Base-by-base conservation (phyloP, 2,797 vertebrate genomes). In the Bradypus variegatus region DNA sequence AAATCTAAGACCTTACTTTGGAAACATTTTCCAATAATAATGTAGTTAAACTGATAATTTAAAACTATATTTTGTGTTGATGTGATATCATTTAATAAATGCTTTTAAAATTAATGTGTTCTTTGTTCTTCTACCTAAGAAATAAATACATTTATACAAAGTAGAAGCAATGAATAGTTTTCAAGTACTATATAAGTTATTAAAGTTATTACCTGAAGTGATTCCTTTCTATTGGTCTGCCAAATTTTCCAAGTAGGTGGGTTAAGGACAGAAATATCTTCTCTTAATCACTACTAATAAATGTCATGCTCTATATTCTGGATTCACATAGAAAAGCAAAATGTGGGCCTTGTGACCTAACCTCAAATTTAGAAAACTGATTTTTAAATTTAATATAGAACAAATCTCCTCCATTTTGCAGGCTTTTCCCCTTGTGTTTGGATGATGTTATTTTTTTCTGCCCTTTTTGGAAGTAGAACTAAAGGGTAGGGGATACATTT, bases 31-130 rank as follows among this genome's bases (percentile, higher is more conserved):
- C 29, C 60, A 80, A 27, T 86, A 78, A 73, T 80, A 69, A 92
- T 64, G 82, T 15, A 53, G 8, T 69, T 93, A 41, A 93, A 38
- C 13, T 70, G 91, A 41, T 78, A 55, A 13, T 79, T 86, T 76
- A 29, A 69, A 85, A 73, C 48, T 38, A 31, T 31, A 67, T 48
- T 90, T 90, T 91, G 23, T 69, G 76, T 33, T 38, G 19, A 72
- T 15, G 81, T 12, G n/a, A 27, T 41, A 53, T 90, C 23, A 82
- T n/a, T 86, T 90, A 91, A 73, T 80, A 90, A 93, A 69, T 86
- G 31, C 27, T 69, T 83, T 93, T 11, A 41, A 69, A 91, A 86
- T 75, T 55, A 75, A 62, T 38, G 3, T 76, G 1, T 77, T 62
- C 48, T 64, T 25, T 81, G 55, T 14, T 58, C 13, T 88, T 1